These are phyloP conservation scores for Papilio elwesi DNA, from an alignment of 2,888 invertebrate species.

Conservation along the genomic window DNA sequence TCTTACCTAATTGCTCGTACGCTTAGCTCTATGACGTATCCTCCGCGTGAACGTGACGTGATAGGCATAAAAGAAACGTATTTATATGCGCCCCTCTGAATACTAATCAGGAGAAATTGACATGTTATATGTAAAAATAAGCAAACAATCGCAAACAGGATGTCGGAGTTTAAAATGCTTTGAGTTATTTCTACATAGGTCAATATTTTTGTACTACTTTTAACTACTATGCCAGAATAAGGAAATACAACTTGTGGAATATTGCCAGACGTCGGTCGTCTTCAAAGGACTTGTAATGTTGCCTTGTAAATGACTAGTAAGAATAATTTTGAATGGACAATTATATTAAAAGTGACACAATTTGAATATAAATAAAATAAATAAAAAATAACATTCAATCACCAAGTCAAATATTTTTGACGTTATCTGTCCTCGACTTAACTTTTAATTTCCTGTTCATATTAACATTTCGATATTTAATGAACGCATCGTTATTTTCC, in stretches of 20 bases:
- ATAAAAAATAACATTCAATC: too few relatives aligned
- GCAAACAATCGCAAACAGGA: slow-evolving; percentile 61
- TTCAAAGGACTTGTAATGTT: too few relatives aligned
- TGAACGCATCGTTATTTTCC: too few relatives aligned
- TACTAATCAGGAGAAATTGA: slow-evolving; percentile 75
- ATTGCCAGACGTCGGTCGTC: too few relatives aligned
- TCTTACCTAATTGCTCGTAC: slow-evolving; percentile 56
- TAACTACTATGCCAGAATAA: neutral
- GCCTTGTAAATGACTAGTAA: neutral
- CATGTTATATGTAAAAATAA: slow-evolving; percentile 58
- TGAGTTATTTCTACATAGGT: slow-evolving; percentile 35
- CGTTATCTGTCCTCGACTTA: neutral
- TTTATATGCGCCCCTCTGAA: slow-evolving; percentile 54
- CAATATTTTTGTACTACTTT: neutral
- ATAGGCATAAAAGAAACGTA: slow-evolving; percentile 55
- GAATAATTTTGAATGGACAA: neutral
- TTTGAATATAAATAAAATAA: too few relatives aligned
- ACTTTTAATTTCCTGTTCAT: slow-evolving; percentile 1
- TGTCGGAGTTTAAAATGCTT: slow-evolving; percentile 57
- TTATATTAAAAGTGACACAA: neutral
- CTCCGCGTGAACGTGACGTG: slow-evolving; percentile 56
- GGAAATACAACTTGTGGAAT: neutral
- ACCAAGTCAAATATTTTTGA: neutral
- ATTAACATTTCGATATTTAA: neutral
- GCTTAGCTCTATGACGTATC: slow-evolving; percentile 52